Evolutionary conservation across 2,113 vertebrate species (phyloP).

Genomic region (Gallinago paraguaiae): DNA sequence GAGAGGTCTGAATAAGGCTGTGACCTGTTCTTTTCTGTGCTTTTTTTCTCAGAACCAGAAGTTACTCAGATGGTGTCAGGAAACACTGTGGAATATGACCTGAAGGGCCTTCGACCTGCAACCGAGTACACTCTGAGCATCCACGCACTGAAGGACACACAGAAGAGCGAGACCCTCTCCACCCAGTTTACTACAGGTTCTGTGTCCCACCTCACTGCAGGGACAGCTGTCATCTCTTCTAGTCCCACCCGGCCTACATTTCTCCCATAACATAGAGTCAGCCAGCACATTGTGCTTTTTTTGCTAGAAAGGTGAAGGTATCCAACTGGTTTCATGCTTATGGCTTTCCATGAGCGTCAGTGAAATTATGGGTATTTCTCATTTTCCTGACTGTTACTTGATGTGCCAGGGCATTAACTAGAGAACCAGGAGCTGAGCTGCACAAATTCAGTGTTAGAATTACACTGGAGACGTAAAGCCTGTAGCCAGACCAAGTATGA

Average conservation of each 20-base stretch:
- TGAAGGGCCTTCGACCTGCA: constrained; percentile 84
- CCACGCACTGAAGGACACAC: constrained; percentile 84
- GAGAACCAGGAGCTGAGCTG: background rate
- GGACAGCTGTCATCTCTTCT: background rate
- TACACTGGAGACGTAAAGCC: background rate
- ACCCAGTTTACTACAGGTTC: constrained; percentile 91
- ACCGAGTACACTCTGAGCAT: constrained; percentile 87
- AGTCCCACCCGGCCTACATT: background rate
- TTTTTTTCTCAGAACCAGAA: constrained; percentile 77
- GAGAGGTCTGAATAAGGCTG: fast-evolving
- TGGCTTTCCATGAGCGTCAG: background rate
- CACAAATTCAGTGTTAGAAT: background rate
- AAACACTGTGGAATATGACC: constrained; percentile 89
- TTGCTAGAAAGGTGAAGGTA: background rate
- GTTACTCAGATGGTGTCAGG: constrained; percentile 88
- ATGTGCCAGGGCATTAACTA: background rate
- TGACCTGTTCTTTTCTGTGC: background rate
- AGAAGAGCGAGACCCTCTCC: constrained; percentile 84
- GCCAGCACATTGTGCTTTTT: background rate
- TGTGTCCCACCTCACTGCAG: no score
- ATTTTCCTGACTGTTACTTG: background rate
- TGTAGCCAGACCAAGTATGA: background rate
- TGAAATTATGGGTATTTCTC: background rate
- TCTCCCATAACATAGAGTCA: background rate
- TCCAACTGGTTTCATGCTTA: fast-evolving